These are phyloP conservation scores for Philhelius pedissequus DNA, from an alignment of 2,888 invertebrate species.

Conservation along the genomic window DNA sequence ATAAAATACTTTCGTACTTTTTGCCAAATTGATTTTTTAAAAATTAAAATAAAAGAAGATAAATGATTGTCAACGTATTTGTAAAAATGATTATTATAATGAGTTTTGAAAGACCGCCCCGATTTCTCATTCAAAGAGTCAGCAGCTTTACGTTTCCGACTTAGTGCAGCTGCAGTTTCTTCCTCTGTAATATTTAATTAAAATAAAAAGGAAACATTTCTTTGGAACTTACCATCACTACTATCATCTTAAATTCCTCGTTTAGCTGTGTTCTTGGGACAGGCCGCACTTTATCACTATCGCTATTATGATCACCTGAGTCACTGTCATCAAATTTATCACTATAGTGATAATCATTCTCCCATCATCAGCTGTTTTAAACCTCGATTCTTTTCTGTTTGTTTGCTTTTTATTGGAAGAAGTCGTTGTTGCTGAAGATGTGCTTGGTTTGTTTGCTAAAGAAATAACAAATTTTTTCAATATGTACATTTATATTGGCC, in stretches of 20 bases:
- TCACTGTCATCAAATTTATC: slow-evolving; percentile 78
- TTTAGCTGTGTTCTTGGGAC: slow-evolving; percentile 70
- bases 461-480: slow-evolving; percentile 54
- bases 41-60: background rate
- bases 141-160: slow-evolving; percentile 79
- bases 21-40: slow-evolving; percentile 45
- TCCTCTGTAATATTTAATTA: slow-evolving; percentile 45
- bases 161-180: slow-evolving; percentile 69
- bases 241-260: slow-evolving; percentile 77
- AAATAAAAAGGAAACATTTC: background rate
- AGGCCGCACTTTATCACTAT: slow-evolving; percentile 61
- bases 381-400: slow-evolving; percentile 84
- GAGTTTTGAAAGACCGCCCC: no score
- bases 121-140: slow-evolving; percentile 81
- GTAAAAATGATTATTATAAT: no score
- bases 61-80: slow-evolving; percentile 28
- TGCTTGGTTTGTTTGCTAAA: slow-evolving; percentile 84
- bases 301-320: slow-evolving; percentile 73
- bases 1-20: slow-evolving; percentile 32
- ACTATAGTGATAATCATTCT: slow-evolving; percentile 91
- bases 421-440: slow-evolving; percentile 23
- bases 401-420: slow-evolving; percentile 77
- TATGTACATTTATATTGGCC: background rate
- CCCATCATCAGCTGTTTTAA: slow-evolving; percentile 91
- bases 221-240: slow-evolving; percentile 74